Conservation (phyloP, 2,113 vertebrate species). For the Gnathonemus echidnorhynchus region DNA sequence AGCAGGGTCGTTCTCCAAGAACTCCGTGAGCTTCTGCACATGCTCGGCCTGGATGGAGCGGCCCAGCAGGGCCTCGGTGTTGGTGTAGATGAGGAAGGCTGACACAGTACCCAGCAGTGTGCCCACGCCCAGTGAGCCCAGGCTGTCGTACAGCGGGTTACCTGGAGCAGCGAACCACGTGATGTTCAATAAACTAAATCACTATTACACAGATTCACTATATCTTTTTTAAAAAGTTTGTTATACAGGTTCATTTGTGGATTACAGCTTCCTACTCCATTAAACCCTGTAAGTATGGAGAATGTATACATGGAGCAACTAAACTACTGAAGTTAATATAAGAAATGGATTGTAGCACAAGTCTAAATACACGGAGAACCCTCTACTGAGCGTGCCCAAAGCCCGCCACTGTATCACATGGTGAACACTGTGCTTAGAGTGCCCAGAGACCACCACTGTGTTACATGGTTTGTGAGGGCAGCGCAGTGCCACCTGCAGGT, state of each 20-base stretch:
- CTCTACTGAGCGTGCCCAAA: not conserved
- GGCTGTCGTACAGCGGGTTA: constrained; percentile 83
- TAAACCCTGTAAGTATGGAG: not conserved
- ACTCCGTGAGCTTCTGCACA: constrained; percentile 87
- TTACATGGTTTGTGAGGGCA: not conserved
- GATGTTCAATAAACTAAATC: not conserved
- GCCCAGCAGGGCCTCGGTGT: constrained; percentile 89
- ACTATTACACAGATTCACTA: not conserved
- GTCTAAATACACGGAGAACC: not conserved
- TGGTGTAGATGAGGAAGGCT: constrained; percentile 94
- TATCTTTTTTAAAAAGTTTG: not conserved
- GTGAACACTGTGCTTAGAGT: too few species aligned
- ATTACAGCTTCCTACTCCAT: not conserved
- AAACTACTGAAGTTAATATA: not conserved
- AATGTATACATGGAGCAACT: not conserved
- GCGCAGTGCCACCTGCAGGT: not conserved
- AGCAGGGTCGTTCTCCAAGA: constrained; percentile 86
- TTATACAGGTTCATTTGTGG: not conserved
- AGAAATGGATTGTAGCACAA: not conserved
- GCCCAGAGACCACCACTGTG: too few species aligned
- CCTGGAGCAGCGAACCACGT: constrained; percentile 49
- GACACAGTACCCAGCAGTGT: constrained; percentile 84
- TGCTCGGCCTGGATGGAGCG: constrained; percentile 87
- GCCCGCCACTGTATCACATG: not conserved
- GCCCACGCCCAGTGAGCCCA: constrained; percentile 89